These are phyloP conservation scores for Deroptyus accipitrinus DNA, from an alignment of 2,113 vertebrate genomes.

Conservation along the genomic window DNA sequence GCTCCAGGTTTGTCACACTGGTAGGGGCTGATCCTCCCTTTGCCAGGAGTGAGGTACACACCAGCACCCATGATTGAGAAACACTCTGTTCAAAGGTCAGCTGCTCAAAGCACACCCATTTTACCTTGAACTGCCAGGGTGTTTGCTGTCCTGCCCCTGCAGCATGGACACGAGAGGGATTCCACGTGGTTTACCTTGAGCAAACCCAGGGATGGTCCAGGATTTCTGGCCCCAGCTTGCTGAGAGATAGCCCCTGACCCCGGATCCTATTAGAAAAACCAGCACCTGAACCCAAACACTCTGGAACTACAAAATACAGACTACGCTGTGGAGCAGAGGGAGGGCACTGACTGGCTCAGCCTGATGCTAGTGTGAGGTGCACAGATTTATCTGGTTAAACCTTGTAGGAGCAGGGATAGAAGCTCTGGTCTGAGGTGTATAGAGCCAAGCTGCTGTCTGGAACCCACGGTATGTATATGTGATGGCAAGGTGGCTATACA, in stretches of 20 bases:
- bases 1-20: not conserved
- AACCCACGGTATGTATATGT: fast-evolving
- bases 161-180: not conserved
- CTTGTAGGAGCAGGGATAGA: not conserved
- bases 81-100: not conserved
- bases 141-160: not conserved
- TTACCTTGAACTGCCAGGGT: not conserved
- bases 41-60: not conserved
- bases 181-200: not conserved
- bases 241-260: not conserved
- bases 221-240: not conserved
- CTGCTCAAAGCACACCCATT: not conserved
- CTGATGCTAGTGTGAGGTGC: not conserved
- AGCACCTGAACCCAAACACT: not conserved
- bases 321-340: not conserved
- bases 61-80: not conserved
- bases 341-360: not conserved
- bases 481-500: fast-evolving
- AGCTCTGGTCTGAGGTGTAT: not conserved
- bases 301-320: not conserved
- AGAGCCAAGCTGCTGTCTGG: not conserved
- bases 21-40: not conserved
- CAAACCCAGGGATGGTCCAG: not conserved
- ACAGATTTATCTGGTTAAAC: not conserved
- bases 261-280: not conserved